Evolutionary conservation across 2,113 vertebrate genomes (phyloP), one percentile per base, ranked within the genome.

Genomic region (Oncorhynchus clarkii): DNA sequence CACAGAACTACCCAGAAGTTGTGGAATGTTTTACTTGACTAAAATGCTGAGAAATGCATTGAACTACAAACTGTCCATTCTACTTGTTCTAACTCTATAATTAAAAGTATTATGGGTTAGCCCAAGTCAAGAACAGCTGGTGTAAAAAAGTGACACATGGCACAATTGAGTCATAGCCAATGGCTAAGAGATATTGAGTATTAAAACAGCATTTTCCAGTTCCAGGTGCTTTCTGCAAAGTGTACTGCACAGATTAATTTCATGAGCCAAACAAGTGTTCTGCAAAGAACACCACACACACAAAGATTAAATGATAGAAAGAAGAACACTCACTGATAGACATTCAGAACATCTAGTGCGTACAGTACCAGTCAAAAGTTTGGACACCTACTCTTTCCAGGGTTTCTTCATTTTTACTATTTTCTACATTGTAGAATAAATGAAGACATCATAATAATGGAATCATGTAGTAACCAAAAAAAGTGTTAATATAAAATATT

Each of bases 241-340:
- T 78, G 78, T 70, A 74, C 77, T 75, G 85, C 77, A 48, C 83
- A 82, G 76, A 85, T 83, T 1, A 1, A 90, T 89, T 87, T 79
- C 85, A 88, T 85, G 88, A 93, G 90, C 88, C 91, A 91, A 93
- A 89, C 88, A 34, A 75, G 9, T 62, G n/a, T n/a, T 62, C n/a
- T 62, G 59, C 59, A 62, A 62, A 79, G 65, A 82, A 83, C 80
- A 59, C 16, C 85, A 88, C 84, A 88, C 59, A 89, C 12, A 45
- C 59, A 89, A 71, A 87, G 77, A 70, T 84, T 78, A 88, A 87
- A 82, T 82, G 82, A 90, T 78, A 12, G 80, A 85, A 87, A 12
- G 9, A 11, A 45, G 9, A 11, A 45, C 39, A 45, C 39, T 45
- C 87, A 91, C 75, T 68, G 73, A 88, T 79, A 87, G 81, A 85